A percentile compares a stretch with the other conserved stretches of the same genome.
These are phyloP conservation scores for Gymnocheta viridis DNA, from an alignment of 2,888 invertebrate genomes.

Conservation along the genomic window DNA sequence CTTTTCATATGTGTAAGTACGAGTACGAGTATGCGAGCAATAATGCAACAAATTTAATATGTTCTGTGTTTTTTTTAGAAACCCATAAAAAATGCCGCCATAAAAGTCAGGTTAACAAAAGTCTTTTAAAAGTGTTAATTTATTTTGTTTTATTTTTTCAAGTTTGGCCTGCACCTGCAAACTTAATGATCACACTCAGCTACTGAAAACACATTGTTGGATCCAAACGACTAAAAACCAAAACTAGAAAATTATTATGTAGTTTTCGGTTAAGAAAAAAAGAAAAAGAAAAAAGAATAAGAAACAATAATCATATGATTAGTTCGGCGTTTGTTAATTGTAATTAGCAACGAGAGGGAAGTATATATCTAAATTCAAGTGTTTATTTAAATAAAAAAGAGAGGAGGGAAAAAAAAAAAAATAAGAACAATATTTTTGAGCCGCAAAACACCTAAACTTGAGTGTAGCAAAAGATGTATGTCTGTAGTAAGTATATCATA, in stretches of 20 bases:
- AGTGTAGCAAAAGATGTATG: background rate
- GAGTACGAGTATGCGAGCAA: too few relatives aligned
- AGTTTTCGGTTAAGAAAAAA: background rate
- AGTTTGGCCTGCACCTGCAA: slow-evolving; percentile 60
- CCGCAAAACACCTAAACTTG: too few relatives aligned
- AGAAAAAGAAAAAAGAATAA: slow-evolving; percentile 1
- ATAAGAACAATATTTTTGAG: background rate
- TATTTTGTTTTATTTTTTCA: slow-evolving; percentile 35
- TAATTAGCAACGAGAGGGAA: slow-evolving; percentile 65
- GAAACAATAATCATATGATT: slow-evolving; percentile 51
- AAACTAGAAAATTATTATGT: slow-evolving; percentile 4
- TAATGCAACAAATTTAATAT: background rate
- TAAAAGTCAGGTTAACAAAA: slow-evolving; percentile 59
- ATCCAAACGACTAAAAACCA: background rate
- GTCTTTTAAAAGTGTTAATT: slow-evolving; percentile 64
- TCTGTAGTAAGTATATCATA: too few relatives aligned
- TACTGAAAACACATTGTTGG: slow-evolving; percentile 15
- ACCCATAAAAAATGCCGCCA: slow-evolving; percentile 24
- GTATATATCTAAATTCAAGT: slow-evolving; percentile 8
- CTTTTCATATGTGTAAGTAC: slow-evolving; percentile 8
- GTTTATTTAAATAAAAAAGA: slow-evolving; percentile 28
- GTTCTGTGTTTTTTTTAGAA: background rate
- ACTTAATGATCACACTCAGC: slow-evolving; percentile 28
- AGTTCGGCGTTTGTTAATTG: slow-evolving; percentile 51
- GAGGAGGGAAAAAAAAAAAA: background rate